Evolutionary conservation across 2,113 vertebrate species (phyloP), one percentile per base, ranked within the genome.

Genomic region (Festucalex cinctus): DNA sequence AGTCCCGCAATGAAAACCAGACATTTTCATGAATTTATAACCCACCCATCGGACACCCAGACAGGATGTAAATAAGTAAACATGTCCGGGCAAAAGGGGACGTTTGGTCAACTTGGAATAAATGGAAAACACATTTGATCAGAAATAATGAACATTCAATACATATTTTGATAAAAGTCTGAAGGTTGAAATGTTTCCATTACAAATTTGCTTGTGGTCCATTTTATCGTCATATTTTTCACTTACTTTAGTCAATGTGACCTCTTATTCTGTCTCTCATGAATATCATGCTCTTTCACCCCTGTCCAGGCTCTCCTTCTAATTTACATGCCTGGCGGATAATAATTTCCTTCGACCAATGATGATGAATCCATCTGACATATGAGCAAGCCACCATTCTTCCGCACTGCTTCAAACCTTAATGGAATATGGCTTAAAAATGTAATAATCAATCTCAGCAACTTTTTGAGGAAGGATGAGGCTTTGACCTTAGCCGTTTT

Each of bases 401-500:
- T 41, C 69, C 1, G 8, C 56, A 61, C 49, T 32, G 22, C 57
- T 70, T 54, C 22, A 49, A 72, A 79, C 72, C 41, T 46, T 48
- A 28, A 65, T 32, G 32, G 65, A 75, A 75, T 73, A 48, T 58
- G 39, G 39, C 44, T 69, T 54, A 58, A 59, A 63, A 14, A n/a
- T 62, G 63, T 35, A 57, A 65, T 73, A 82, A 85, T 85, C 74
- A 75, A 81, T 81, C 61, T 65, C 28, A 20, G 24, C 73, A 79
- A 73, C 77, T 73, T 80, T 82, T 73, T 69, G 65, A 76, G 44
- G 69, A 56, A 51, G 53, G 54, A 63, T 16, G 22, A 75, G 28
- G 54, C 46, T 71, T 64, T 83, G 85, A 84, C 80, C 80, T 71
- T 58, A 67, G 64, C 65, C 58, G 65, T 78, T 83, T 83, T 61